Evolutionary conservation across 2,888 invertebrate species (phyloP).

Genomic region (Chesias legatella): DNA sequence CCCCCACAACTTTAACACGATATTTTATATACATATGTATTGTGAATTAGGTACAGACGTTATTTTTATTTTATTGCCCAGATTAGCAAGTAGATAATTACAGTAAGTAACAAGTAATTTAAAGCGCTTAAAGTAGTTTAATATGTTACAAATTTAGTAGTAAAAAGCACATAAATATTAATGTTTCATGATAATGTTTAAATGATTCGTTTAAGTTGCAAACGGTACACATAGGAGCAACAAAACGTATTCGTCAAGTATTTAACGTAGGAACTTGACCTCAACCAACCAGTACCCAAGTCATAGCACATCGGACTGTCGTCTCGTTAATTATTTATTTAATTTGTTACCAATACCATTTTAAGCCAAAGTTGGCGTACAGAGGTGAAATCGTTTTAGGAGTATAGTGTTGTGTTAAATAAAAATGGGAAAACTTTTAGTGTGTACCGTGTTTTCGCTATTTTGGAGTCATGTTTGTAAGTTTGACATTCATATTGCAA

Average conservation of each 20-base stretch:
- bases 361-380: slow-evolving; percentile 2
- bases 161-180: too few species aligned
- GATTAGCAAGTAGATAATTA: too few species aligned
- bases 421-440: slow-evolving; percentile 44
- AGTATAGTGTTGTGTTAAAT: slow-evolving; percentile 26
- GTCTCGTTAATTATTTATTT: slow-evolving; percentile 15
- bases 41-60: too few species aligned
- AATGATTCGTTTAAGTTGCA: slow-evolving; percentile 32
- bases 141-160: too few species aligned
- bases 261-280: slow-evolving; percentile 62
- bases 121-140: too few species aligned
- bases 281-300: slow-evolving; percentile 59
- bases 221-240: slow-evolving; percentile 51
- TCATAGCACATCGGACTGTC: slow-evolving; percentile 19
- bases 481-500: slow-evolving; percentile 26
- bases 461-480: slow-evolving; percentile 47
- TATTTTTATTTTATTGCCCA: too few species aligned
- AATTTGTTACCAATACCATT: slow-evolving; percentile 14
- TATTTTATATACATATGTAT: too few species aligned
- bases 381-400: slow-evolving; percentile 22
- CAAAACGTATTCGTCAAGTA: slow-evolving; percentile 55
- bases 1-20: too few species aligned
- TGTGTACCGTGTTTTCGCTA: slow-evolving; percentile 43
- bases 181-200: background rate
- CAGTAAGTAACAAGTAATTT: too few species aligned